phyloP scores from a whole-genome alignment of 2,113 vertebrate genomes.

The Hiodon alosoides region DNA sequence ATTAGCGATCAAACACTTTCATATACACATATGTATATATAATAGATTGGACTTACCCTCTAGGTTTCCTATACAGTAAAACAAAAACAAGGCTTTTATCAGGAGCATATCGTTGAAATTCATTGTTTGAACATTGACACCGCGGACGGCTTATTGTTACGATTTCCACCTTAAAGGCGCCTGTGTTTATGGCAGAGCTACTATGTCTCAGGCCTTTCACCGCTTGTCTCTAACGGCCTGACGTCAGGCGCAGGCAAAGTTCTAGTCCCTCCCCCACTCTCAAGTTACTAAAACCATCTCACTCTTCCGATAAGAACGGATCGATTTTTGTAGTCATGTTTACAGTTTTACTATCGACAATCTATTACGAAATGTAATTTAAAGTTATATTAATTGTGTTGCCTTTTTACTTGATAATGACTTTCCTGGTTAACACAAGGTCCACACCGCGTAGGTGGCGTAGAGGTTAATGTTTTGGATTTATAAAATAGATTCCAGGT shows the following conservation, averaged over 20 bases:
- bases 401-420: no score
- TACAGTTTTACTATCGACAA: no score
- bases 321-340: no score
- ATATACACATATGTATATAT: neutral
- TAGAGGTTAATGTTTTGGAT: no score
- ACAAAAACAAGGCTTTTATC: slow-evolving; percentile 44
- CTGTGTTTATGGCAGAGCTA: slow-evolving; percentile 36
- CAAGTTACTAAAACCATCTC: neutral
- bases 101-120: slow-evolving; percentile 51
- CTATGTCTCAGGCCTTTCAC: slow-evolving; percentile 30
- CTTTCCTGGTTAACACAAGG: no score
- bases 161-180: slow-evolving; percentile 49
- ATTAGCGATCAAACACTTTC: slow-evolving; percentile 29
- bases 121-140: slow-evolving; percentile 35
- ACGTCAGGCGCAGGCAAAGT: slow-evolving; percentile 38
- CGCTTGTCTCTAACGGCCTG: slow-evolving; percentile 33
- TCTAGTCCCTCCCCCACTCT: slow-evolving; percentile 38
- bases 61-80: slow-evolving; percentile 45
- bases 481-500: no score
- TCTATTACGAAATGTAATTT: no score
- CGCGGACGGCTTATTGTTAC: slow-evolving; percentile 38
- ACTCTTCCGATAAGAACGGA: neutral
- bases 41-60: slow-evolving; percentile 49
- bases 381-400: no score
- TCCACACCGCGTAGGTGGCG: no score